phyloP scores from a whole-genome alignment of 2,113 vertebrate species.

The Trachemys scripta region DNA sequence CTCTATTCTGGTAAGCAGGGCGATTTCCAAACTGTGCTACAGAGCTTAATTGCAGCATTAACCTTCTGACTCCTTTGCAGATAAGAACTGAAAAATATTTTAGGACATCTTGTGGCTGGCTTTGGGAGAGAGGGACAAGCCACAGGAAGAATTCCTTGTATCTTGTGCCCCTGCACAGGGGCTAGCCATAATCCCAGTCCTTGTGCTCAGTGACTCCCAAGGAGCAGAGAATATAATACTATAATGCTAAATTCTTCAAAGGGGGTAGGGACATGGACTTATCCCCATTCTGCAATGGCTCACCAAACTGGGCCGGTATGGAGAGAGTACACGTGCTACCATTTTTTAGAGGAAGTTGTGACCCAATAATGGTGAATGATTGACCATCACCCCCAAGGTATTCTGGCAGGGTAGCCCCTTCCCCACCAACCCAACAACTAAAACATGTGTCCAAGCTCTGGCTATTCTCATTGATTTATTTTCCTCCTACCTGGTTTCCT shows the following conservation, averaged over 20 bases:
- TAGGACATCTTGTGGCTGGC: fast-evolving
- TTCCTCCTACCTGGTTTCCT: not conserved
- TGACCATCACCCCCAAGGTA: not conserved
- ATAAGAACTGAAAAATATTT: fast-evolving
- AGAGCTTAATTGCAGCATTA: fast-evolving
- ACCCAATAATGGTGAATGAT: not conserved
- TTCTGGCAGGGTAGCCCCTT: not conserved
- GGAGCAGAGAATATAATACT: not conserved
- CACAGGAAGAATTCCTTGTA: not conserved
- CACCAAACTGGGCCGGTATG: not conserved
- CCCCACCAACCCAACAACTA: too few species aligned
- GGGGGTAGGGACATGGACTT: fast-evolving
- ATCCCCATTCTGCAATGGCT: not conserved
- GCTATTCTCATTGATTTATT: not conserved
- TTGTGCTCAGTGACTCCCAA: not conserved
- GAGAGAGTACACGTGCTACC: not conserved
- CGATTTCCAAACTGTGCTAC: fast-evolving
- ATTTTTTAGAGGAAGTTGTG: not conserved
- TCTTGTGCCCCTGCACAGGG: not conserved
- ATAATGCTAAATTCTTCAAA: too few species aligned
- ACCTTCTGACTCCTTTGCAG: not conserved
- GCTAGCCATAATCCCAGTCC: fast-evolving
- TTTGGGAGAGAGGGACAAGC: not conserved
- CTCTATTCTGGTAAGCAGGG: fast-evolving
- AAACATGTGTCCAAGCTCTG: not conserved